Base-by-base conservation (phyloP, 64 coral and sea anemone species). In the Montipora efflorescens region DNA sequence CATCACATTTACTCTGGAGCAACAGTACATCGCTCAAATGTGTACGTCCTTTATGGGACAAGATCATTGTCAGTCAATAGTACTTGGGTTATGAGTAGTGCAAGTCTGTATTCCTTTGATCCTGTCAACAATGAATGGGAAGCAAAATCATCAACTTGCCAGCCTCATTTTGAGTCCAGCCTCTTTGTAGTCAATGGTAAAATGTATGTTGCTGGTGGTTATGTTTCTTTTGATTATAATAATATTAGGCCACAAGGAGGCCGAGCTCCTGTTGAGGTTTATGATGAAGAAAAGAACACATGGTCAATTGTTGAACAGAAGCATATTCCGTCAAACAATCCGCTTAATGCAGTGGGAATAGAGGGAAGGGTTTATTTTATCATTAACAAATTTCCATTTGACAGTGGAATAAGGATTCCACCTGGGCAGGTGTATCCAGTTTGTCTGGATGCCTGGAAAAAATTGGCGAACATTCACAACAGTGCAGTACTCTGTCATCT, bases 361-460 rank as follows among this genome's bases (percentile, higher is more conserved):
- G 36, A 36, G 36, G 36, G 36, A 36, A 36, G 36, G 36, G 36
- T 36, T 36, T 36, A 36, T 36, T 36, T 36, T 36, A 36, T 36
- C 36, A 36, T 36, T 2, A 36, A 36, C 36, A 36, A 36, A 36
- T 36, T 36, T 36, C 36, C 36, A 36, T 36, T 36, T 36, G 36
- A 36, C 36, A 36, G 36, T 36, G 36, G 36, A 4, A 84, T 92
- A 48, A 59, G 80, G 47, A 92, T 91, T 7, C 36, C 89, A 44
- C 64, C 89, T 6, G 89, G 19, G 15, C 77, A 91, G 62, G 77
- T 91, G 18, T 92, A 76, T 74, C 80, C 81, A 5, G 36, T 84
- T 23, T 59, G 52, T 59, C 67, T 84, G 8, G 7, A 59, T 7
- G 62, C 62, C 10, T 92, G 89, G 89, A 72, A 76, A 57, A 64